Evolutionary conservation across 2,888 invertebrate genomes (phyloP).

Genomic region (Zonitis immaculata): DNA sequence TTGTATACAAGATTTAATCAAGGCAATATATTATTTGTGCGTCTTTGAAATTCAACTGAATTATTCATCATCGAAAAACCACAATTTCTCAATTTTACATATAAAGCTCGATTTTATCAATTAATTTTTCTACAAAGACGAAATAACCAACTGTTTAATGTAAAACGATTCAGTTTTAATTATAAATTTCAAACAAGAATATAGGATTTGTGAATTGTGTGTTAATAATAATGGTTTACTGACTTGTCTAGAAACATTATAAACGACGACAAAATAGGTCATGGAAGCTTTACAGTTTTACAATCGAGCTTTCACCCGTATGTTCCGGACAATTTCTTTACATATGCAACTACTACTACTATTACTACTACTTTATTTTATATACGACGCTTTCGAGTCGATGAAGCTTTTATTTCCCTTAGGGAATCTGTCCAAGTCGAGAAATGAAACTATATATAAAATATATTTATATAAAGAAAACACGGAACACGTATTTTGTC

Average conservation of each 20-base stretch:
- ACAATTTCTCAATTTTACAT: neutral
- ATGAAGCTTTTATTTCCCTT: constrained; percentile 49
- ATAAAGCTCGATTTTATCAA: neutral
- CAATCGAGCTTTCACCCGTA: constrained; percentile 35
- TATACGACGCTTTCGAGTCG: constrained; percentile 36
- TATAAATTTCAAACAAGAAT: no score
- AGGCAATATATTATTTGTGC: neutral
- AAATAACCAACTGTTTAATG: no score
- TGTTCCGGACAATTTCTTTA: constrained; percentile 47
- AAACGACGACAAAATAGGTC: constrained; percentile 42
- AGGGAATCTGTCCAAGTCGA: constrained; percentile 43
- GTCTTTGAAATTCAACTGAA: neutral
- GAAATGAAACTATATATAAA: constrained; percentile 44
- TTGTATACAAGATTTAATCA: no score
- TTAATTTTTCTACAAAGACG: no score
- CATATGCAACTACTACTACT: no score
- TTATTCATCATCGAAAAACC: constrained; percentile 1
- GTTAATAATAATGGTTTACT: no score
- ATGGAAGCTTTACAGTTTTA: constrained; percentile 40
- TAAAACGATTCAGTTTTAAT: no score
- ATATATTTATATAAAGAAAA: no score
- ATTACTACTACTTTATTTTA: no score
- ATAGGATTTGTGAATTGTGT: constrained; percentile 24
- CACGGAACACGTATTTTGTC: constrained; percentile 45
- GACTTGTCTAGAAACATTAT: no score